Evolutionary conservation across 2,113 vertebrate species (phyloP), one percentile per base, ranked within the genome.

Genomic region (Gadus macrocephalus): DNA sequence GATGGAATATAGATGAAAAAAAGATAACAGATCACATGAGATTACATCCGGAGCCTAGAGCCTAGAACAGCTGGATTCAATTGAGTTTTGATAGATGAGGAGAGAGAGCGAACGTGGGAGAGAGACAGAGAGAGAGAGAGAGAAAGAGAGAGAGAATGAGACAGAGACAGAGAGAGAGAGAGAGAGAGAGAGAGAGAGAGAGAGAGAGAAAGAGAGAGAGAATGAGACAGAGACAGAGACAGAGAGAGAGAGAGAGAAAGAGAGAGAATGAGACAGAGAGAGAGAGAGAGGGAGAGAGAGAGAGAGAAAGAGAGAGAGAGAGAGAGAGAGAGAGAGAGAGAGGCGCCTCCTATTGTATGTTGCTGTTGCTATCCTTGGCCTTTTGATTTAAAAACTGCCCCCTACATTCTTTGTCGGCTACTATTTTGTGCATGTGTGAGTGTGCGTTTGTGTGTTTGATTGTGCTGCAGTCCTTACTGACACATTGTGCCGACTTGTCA

Each of bases 311-410:
- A 11, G 35, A 12, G 69, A 35, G 59, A 78, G 83, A 86, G 85
- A 83, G 60, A 81, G 62, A 68, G 68, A 49, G 7, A 11, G 35
- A 12, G 59, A 78, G 83, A 86, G 85, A 83, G 60, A 81, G 62
- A 68, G 68, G 81, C 70, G 67, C 64, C 62, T 75, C 66, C 83
- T 90, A 83, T 86, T 88, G 87, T 90, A 90, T 90, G 85, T 64
- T 71, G 42, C 62, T 53, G 72, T 42, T 11, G 35, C 42, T 67
- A 56, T 62, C 53, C 60, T 20, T n/a, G 17, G 70, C 20, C 59
- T 83, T 74, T 84, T 79, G 71, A 74, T 71, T 59, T 70, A 62
- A 78, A 53, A 53, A 5, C 12, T 11, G 53, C 38, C 35, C 59
- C 65, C 71, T 81, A 15, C 56, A 19, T 17, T 61, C n/a, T 61